Conservation (phyloP, 2,113 vertebrate species). For the Pycnonotus jocosus region DNA sequence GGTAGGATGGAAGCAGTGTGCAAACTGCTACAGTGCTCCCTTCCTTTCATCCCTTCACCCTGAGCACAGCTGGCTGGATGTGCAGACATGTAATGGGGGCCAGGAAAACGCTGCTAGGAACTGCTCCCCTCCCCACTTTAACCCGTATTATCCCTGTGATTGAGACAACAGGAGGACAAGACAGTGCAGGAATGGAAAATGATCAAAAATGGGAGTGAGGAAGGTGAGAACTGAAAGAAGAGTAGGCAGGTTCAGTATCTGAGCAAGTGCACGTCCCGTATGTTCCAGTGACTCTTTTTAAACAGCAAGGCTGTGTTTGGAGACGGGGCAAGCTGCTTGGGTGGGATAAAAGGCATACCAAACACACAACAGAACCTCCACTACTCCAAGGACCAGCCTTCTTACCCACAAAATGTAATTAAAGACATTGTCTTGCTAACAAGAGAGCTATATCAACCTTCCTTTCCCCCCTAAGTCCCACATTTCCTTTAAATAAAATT, state of each 20-base stretch:
- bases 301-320: neutral
- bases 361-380: neutral
- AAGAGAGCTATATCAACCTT: neutral
- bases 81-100: fast-evolving
- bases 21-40: neutral
- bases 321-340: neutral
- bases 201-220: neutral
- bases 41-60: neutral
- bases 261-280: neutral
- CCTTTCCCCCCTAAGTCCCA: neutral
- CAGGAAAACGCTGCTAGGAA: neutral
- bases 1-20: neutral
- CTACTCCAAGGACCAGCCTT: neutral
- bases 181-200: neutral
- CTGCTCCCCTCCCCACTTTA: neutral
- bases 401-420: neutral
- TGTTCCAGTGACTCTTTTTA: neutral
- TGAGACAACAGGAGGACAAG: neutral
- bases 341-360: neutral
- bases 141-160: neutral
- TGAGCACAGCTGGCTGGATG: neutral
- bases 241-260: neutral
- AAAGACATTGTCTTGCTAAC: neutral
- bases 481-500: neutral
- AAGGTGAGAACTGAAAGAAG: neutral